Evolutionary conservation across 1,140 invertebrate species (phyloP), one percentile per base, ranked within the genome.

Genomic region (Ostrea denselamellosa): DNA sequence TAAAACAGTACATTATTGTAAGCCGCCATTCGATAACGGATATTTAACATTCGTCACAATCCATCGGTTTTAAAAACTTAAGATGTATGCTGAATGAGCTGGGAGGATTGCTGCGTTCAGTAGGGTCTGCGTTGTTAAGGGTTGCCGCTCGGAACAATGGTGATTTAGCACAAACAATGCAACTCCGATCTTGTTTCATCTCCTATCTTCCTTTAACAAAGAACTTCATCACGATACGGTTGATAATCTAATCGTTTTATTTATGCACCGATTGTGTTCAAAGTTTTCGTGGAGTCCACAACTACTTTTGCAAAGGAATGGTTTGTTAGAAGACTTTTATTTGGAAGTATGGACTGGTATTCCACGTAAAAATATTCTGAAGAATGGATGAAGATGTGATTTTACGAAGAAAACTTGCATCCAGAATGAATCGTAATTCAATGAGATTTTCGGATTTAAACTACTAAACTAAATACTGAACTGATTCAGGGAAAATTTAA

Each of bases 11-110:
- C 9, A 0, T 25, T 77, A 28, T 77, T 77, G 68, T 77, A 25
- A 12, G 28, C 25, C 2, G 25, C 25, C 28, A 17, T 77, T 10
- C 68, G 68, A 77, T 77, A 77, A 77, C 14, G 25, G 68, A 34
- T 77, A 77, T 77, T 77, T 77, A 77, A 77, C 68, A 77, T 77
- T 77, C 68, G 68, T 77, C 68, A 77, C 68, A 77, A 34, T 14
- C 68, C 25, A 77, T 22, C 68, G 12, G 68, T 77, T 77, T 77
- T 77, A 25, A 77, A 77, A 77, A 77, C 68, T 77, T 25, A 9
- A 77, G 68, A 77, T 77, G 68, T 34, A 77, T 34, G 68, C 68
- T 25, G 68, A 77, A 77, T 77, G 68, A 14, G 28, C 68, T 10
- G 8, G 68, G 68, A 77, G 68, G 68, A 77, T 77, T 14, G 68